Base-by-base conservation (phyloP, 2,888 invertebrate species). In the Acanthosepion lycidas region DNA sequence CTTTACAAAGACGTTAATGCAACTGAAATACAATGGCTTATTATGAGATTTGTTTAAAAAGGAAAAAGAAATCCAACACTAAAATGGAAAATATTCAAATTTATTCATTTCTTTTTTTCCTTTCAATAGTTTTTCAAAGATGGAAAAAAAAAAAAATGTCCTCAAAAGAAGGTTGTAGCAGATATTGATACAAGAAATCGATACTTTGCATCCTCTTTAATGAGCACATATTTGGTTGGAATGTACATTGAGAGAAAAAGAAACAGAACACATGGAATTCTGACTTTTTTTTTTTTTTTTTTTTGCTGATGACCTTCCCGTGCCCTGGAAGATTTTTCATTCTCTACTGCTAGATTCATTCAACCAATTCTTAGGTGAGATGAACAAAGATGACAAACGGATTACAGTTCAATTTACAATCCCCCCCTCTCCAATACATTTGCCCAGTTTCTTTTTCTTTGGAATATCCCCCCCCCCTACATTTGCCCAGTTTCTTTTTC, bases 71-170 rank as follows among this genome's bases (percentile, higher is more conserved):
- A 78, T 33, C 78, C n/a, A 78, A 78, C 78, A 78, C 9, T 12
- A n/a, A 78, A 78, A 33, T 78, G 78, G 78, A 78, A 78, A 78
- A 78, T 78, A 78, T 78, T 78, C 78, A 78, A 78, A 78, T 78
- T 78, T 78, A 78, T 78, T 78, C 78, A 78, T 78, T 78, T 78
- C n/a, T 78, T 33, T 33, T 78, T 78, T n/a, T n/a, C 6, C 23
- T 59, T 78, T 33, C 8, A 33, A 33, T n/a, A 15, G n/a, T n/a
- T 33, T n/a, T 78, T 78, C 20, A 6, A 59, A 78, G 15, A n/a
- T 12, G 12, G 78, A 23, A n/a, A 78, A 78, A 78, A 33, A 33
- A 33, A n/a, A 78, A 78, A 78, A 78, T 78, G 78, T 78, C 78
- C 78, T 78, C 78, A 78, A 78, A 78, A 78, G 33, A 78, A 78